Base-by-base conservation (phyloP, 2,113 vertebrate genomes). In the Nannospalax galili region DNA sequence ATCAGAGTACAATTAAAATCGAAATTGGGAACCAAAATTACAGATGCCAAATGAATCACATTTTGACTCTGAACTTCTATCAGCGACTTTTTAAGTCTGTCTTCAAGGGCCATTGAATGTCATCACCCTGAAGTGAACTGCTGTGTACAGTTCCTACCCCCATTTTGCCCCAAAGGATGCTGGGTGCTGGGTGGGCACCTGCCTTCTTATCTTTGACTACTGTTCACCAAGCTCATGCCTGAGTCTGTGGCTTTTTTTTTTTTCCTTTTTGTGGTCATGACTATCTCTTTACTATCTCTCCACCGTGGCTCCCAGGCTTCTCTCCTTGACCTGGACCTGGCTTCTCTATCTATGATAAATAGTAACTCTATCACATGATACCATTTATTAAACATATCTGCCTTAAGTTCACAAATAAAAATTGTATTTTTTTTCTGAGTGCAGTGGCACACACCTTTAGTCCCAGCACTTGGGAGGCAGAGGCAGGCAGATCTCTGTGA, bases 1-100 rank as follows among this genome's bases (percentile, higher is more conserved):
- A 90, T 91, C 72, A 91, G 90, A 74, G 9, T 45, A 56, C n/a
- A 67, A 94, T 87, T 90, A 90, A 75, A 84, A 56, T 9, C 92
- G 82, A 92, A 77, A 24, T 60, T 72, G 74, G 82, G 82, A 94
- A 75, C 17, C 65, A 30, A 82, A 86, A 75, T 78, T 30, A 82
- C 58, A 86, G 65, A 82, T 77, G 48, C 28, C 60, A 62, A 30
- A 58, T 77, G 48, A 93, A 80, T 84, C 45, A 58, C 28, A n/a
- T 67, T 42, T 87, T 79, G 81, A 80, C 32, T 60, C 35, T 88
- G 15, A 72, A 3, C 17, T 77, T 26, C 72, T 90, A 42, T 19
- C 24, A 56, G 58, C 64, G 79, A 74, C 26, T 84, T 91, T 93
- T 45, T 52, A 40, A 19, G 6, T 75, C 20, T 88, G 48, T 37